A percentile compares a stretch with the other conserved stretches of the same genome.
Evolutionary conservation across 2,888 invertebrate species (phyloP).

Genomic region (Pyrochroa serraticornis): DNA sequence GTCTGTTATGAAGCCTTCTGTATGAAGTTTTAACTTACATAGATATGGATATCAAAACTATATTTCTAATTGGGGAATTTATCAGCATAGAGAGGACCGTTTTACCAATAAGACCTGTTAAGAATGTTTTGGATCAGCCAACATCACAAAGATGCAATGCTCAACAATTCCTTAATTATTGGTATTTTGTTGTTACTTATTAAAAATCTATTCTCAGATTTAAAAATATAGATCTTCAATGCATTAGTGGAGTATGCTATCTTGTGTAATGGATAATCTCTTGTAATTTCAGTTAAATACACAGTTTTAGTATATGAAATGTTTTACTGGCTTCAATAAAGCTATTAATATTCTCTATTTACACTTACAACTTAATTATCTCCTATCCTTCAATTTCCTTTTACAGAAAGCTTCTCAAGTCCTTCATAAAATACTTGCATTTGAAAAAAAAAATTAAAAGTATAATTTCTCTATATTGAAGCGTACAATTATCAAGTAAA

Average conservation of each 20-base stretch:
- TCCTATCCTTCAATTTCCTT: no score
- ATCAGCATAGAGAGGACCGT: slow-evolving; percentile 1
- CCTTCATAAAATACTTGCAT: no score
- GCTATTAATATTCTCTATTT: no score
- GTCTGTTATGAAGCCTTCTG: slow-evolving; percentile 34
- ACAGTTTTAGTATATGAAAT: slow-evolving; percentile 34
- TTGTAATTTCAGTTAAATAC: slow-evolving; percentile 40
- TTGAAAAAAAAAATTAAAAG: no score
- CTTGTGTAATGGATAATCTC: slow-evolving; percentile 33
- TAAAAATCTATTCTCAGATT: slow-evolving; percentile 40
- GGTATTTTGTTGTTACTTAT: slow-evolving; percentile 38
- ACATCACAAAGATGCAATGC: slow-evolving; percentile 23
- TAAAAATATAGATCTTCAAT: slow-evolving; percentile 34
- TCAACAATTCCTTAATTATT: slow-evolving; percentile 40
- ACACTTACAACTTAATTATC: neutral
- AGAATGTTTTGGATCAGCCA: neutral
- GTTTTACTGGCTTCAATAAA: no score
- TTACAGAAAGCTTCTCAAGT: no score
- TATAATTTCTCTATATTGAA: no score
- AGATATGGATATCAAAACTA: slow-evolving; percentile 33
- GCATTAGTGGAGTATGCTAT: slow-evolving; percentile 28
- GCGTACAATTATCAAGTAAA: no score
- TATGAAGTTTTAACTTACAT: slow-evolving; percentile 30
- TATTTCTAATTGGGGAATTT: slow-evolving; percentile 41
- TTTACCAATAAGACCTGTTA: no score